Conservation (phyloP, 2,113 vertebrate genomes). For the Etheostoma spectabile region DNA sequence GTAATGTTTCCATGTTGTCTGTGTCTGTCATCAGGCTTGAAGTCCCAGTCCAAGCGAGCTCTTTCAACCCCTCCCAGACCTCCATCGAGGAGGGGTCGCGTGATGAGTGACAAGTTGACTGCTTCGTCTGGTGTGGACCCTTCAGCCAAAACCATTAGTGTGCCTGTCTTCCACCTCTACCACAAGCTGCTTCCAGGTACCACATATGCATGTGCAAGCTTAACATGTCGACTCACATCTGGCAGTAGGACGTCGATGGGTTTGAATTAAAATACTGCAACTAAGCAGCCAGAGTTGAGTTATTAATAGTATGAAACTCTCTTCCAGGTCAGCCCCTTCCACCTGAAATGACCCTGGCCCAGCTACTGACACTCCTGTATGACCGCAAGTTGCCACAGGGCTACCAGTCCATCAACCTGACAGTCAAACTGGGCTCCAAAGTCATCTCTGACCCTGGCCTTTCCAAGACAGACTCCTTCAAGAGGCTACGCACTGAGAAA, state of each 20-base stretch:
- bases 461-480: slow-evolving; percentile 99
- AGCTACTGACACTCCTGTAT: slow-evolving; percentile 95
- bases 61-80: slow-evolving; percentile 95
- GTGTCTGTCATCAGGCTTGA: slow-evolving; percentile 86
- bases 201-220: neutral
- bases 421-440: slow-evolving; percentile 97
- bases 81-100: slow-evolving; percentile 94
- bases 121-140: slow-evolving; percentile 90
- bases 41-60: slow-evolving; percentile 97
- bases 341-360: slow-evolving; percentile 97
- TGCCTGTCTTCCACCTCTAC: slow-evolving; percentile 97
- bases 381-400: slow-evolving; percentile 98
- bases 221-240: neutral
- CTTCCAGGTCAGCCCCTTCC: slow-evolving; percentile 94
- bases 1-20: neutral
- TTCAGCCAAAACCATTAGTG: slow-evolving; percentile 95
- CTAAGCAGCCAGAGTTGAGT: neutral
- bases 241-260: no score
- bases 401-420: slow-evolving; percentile 96
- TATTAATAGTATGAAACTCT: neutral
- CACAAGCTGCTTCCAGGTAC: slow-evolving; percentile 92
- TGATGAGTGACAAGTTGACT: slow-evolving; percentile 93
- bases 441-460: slow-evolving; percentile 96
- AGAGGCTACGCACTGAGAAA: slow-evolving; percentile 97
- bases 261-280: neutral